Percentiles rank a stretch among this genome's conserved stretches.
Conservation (phyloP, 1,140 invertebrate species). For the Mercenaria mercenaria region DNA sequence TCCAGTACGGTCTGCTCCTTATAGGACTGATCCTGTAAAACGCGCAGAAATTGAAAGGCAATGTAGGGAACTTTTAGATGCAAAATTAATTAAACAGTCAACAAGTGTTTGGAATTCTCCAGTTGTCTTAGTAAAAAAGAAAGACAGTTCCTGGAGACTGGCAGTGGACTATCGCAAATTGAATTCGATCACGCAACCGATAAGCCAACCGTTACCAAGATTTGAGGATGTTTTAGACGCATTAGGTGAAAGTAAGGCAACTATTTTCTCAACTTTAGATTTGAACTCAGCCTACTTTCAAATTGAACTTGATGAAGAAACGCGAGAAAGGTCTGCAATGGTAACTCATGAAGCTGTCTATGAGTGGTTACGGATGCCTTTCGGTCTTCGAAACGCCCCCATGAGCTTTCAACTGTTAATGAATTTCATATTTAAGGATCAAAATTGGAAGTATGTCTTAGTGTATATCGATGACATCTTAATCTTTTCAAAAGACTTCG, state of each 20-base stretch:
- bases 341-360: conserved; percentile 68
- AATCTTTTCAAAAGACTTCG: conserved; percentile 63
- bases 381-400: conserved; percentile 46
- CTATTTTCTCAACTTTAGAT: conserved; percentile 68
- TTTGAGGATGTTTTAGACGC: conserved; percentile 67
- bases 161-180: conserved; percentile 52
- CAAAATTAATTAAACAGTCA: conserved; percentile 47
- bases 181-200: conserved; percentile 64
- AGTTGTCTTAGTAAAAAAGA: conserved; percentile 56
- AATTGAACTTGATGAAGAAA: conserved; percentile 57
- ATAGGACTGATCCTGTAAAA: conserved; percentile 39
- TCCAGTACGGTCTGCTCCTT: conserved; percentile 36
- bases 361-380: conserved; percentile 61
- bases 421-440: conserved; percentile 8
- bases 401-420: conserved; percentile 66
- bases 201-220: conserved; percentile 53
- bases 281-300: conserved; percentile 65
- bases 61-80: conserved; percentile 46
- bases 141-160: conserved; percentile 42
- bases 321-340: conserved; percentile 68
- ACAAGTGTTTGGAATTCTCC: conserved; percentile 47
- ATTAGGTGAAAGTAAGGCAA: conserved; percentile 59
- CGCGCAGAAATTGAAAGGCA: conserved; percentile 45
- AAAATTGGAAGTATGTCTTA: conserved; percentile 58
- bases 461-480: conserved; percentile 75